These are phyloP conservation scores for Mystacornis crossleyi DNA, from an alignment of 2,113 vertebrate genomes.

Conservation along the genomic window DNA sequence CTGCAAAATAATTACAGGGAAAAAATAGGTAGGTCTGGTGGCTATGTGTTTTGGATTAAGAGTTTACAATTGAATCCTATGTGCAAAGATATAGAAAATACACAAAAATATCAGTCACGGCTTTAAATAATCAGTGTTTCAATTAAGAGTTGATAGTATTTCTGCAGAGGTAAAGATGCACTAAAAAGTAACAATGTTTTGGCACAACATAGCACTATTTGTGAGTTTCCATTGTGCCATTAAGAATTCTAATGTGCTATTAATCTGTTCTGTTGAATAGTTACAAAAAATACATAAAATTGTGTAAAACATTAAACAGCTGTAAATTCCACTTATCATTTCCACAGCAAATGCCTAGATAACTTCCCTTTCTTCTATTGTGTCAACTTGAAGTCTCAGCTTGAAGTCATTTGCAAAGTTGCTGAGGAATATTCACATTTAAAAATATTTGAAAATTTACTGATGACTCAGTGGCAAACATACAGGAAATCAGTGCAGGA, in stretches of 20 bases:
- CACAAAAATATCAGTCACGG: neutral
- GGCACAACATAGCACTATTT: neutral
- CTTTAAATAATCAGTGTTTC: neutral
- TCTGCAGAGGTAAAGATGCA: neutral
- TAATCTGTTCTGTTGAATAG: neutral
- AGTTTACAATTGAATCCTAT: neutral
- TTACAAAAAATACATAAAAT: neutral
- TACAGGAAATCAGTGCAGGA: neutral
- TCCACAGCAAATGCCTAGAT: neutral
- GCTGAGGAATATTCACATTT: neutral
- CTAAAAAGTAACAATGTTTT: neutral
- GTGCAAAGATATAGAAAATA: neutral
- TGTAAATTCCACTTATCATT: neutral
- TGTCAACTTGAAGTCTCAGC: neutral
- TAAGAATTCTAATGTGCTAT: neutral
- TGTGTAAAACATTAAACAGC: neutral
- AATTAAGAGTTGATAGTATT: neutral
- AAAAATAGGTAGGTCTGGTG: neutral
- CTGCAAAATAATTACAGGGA: no score
- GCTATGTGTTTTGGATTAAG: neutral
- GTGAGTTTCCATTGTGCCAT: neutral
- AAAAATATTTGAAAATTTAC: neutral
- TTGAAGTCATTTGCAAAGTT: neutral
- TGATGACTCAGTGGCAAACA: neutral
- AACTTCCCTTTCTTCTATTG: neutral